Percentiles rank a stretch among this genome's conserved stretches.
Evolutionary conservation across 2,797 vertebrate genomes (phyloP).

Genomic region (Silurus aristotelis): DNA sequence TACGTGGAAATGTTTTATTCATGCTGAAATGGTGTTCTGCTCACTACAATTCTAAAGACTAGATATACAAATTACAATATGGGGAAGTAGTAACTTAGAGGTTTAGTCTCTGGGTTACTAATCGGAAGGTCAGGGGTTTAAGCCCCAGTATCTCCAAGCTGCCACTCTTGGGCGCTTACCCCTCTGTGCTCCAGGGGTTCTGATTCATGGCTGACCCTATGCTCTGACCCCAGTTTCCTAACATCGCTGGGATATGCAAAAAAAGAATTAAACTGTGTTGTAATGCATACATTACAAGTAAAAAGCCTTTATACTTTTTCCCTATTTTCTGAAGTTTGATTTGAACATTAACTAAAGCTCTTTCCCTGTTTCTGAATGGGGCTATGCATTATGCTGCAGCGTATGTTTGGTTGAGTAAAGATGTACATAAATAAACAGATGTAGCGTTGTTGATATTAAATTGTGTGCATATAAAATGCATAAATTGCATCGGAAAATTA

Average conservation of each 20-base stretch:
- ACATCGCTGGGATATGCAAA: too few relatives aligned
- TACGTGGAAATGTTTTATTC: neutral
- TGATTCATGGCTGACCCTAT: too few relatives aligned
- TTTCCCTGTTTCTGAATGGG: neutral
- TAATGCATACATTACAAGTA: too few relatives aligned
- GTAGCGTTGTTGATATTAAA: neutral
- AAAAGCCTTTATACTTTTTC: neutral
- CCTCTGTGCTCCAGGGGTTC: too few relatives aligned
- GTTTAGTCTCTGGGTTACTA: too few relatives aligned
- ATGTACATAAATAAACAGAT: neutral
- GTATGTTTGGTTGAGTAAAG: neutral
- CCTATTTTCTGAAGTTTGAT: neutral
- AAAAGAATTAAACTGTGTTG: too few relatives aligned
- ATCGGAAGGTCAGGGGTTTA: too few relatives aligned
- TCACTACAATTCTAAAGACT: neutral
- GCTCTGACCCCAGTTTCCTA: too few relatives aligned
- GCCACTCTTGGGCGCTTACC: too few relatives aligned
- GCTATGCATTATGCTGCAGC: neutral
- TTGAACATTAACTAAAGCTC: neutral
- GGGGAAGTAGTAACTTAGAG: too few relatives aligned
- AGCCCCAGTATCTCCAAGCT: too few relatives aligned
- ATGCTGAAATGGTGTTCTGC: neutral
- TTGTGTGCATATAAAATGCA: neutral
- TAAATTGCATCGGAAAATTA: conserved; percentile 3
- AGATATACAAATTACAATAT: neutral